Percentiles rank a stretch among this genome's conserved stretches.
phyloP scores from a whole-genome alignment of 2,113 vertebrate genomes.

The Enhydra lutris region DNA sequence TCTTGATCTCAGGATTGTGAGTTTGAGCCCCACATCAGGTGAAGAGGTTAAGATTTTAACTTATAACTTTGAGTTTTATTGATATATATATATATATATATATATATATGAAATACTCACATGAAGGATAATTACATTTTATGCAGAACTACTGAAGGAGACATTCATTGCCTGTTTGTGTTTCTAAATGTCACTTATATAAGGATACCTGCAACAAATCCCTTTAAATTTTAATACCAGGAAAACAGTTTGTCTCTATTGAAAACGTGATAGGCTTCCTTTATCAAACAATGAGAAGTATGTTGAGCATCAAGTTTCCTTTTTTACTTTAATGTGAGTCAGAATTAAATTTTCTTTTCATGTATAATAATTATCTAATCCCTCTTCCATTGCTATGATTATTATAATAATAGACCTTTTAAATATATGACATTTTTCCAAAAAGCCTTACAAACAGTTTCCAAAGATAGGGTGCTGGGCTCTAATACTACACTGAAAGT shows the following conservation, averaged over 20 bases:
- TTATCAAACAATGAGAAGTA: conserved; percentile 8
- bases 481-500: not conserved
- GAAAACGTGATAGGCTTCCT: conserved; percentile 10
- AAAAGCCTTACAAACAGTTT: conserved; percentile 18
- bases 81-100: not conserved
- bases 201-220: conserved; percentile 28
- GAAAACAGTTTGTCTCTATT: not conserved
- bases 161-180: not conserved
- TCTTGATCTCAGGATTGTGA: not conserved
- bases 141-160: not conserved
- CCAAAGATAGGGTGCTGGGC: not conserved
- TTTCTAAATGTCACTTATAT: not conserved
- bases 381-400: not conserved
- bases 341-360: not conserved
- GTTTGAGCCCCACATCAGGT: not conserved
- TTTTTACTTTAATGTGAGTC: not conserved
- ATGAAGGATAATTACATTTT: not conserved
- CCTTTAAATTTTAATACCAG: conserved; percentile 6
- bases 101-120: not conserved
- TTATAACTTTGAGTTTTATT: conserved; percentile 15
- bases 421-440: not conserved
- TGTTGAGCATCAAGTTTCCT: not conserved
- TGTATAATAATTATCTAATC: not conserved
- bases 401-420: not conserved
- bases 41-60: not conserved